Evolutionary conservation across 1,140 invertebrate genomes (phyloP), one percentile per base, ranked within the genome.

Genomic region (Microvelia longipes): DNA sequence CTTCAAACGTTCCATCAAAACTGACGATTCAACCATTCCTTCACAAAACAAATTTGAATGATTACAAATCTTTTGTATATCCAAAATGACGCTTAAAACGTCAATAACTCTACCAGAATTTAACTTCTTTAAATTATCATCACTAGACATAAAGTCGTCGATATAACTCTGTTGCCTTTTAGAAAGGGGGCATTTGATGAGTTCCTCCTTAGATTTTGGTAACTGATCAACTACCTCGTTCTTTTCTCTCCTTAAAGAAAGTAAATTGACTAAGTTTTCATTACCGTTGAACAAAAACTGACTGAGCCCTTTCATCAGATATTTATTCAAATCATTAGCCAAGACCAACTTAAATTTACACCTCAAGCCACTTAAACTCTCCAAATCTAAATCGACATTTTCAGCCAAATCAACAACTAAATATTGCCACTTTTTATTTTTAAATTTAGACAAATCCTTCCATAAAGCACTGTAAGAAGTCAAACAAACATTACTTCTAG

Each of bases 31-130:
- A 60, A 93, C 96, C 29, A 96, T 94, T 72, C 97, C 85, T 67
- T 94, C 88, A 84, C 99, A 97, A 83, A 99, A 99, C 74, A 99
- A 84, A 84, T 99, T 98, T 2, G 98, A 97, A 85, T 99, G 98
- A 83, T 99, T 99, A 82, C 98, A 99, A 63, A 99, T 97, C 85
- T 99, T 99, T 35, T 97, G 84, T 73, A 99, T 81, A 82, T 99
- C 97, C 97, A 99, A 99, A 63, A 99, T 82, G 71, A 99, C 91
- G 82, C 99, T 98, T 74, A 99, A 98, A 0, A 99, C 97, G 80
- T 94, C 98, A 74, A 99, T 83, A 76, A 99, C 86, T 83, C 97
- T 98, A 19, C 98, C 98, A 71, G 88, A 87, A 24, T 90, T 87
- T 66, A 99, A 81, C 0, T 93, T 98, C 83, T 99, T 96, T 78